A percentile compares a stretch with the other conserved stretches of the same genome.
Conservation (phyloP, 2,797 vertebrate species). For the Acanthis flammea region DNA sequence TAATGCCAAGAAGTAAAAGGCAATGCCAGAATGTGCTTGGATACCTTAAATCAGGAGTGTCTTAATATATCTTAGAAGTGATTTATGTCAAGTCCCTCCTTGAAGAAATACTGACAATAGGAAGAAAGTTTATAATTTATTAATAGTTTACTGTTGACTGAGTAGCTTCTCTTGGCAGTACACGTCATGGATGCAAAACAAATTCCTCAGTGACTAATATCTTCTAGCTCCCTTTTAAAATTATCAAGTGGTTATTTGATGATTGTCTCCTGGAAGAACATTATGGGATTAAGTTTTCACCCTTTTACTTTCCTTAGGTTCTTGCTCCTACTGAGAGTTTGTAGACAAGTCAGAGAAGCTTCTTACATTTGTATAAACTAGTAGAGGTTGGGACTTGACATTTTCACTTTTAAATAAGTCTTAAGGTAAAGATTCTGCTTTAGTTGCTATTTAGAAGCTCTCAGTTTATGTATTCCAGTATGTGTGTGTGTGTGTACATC, state of each 20-base stretch:
- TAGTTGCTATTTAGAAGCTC: background rate
- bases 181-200: background rate
- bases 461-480: background rate
- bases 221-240: background rate
- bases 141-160: background rate
- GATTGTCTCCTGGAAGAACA: background rate
- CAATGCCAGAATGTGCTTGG: background rate
- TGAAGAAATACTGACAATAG: background rate
- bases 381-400: background rate
- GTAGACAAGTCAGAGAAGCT: background rate
- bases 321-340: background rate
- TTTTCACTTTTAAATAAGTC: background rate
- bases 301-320: background rate
- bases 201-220: background rate
- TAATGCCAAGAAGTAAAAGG: background rate
- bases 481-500: background rate
- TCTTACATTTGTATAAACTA: background rate
- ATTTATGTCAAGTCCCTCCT: background rate
- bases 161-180: background rate
- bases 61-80: background rate
- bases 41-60: background rate
- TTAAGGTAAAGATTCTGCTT: background rate
- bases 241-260: background rate
- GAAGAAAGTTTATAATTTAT: background rate
- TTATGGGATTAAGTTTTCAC: background rate